Conservation (phyloP, 2,888 invertebrate genomes). For the Caenorhabditis becei region DNA sequence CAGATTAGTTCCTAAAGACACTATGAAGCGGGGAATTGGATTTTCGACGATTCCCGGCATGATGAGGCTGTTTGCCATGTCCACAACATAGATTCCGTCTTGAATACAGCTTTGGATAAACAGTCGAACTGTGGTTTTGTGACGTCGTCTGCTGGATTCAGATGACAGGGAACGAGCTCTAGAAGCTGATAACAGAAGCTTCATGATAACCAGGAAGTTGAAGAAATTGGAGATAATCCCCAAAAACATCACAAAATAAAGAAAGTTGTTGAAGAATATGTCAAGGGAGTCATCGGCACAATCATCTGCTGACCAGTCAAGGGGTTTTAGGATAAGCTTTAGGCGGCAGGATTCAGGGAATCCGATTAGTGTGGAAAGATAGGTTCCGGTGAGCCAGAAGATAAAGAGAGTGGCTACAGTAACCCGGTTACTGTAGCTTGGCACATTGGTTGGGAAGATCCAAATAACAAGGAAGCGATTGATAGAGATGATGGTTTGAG, state of each 20-base stretch:
- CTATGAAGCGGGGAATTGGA: slow-evolving; percentile 25
- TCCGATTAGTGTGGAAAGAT: slow-evolving; percentile 13
- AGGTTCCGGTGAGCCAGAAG: slow-evolving; percentile 5
- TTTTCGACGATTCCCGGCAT: neutral
- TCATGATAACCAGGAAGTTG: slow-evolving; percentile 30
- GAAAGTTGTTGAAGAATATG: neutral
- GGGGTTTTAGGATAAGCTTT: neutral
- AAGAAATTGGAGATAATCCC: slow-evolving; percentile 19
- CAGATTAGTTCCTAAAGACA: slow-evolving; percentile 12
- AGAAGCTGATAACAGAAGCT: slow-evolving; percentile 10
- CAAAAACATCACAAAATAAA: neutral
- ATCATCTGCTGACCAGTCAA: neutral
- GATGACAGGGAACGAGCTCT: slow-evolving; percentile 20
- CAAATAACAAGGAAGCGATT: neutral
- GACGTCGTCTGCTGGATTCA: neutral
- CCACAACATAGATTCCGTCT: slow-evolving; percentile 42
- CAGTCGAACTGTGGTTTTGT: slow-evolving; percentile 15
- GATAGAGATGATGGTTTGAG: neutral
- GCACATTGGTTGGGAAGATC: neutral
- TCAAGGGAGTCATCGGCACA: neutral
- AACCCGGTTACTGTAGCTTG: slow-evolving; percentile 16
- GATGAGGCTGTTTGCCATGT: slow-evolving; percentile 47
- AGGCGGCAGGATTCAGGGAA: neutral
- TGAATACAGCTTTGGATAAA: slow-evolving; percentile 38
- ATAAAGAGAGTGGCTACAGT: slow-evolving; percentile 5